Base-by-base conservation (phyloP, 2,888 invertebrate species). In the Cephus pygmeus region DNA sequence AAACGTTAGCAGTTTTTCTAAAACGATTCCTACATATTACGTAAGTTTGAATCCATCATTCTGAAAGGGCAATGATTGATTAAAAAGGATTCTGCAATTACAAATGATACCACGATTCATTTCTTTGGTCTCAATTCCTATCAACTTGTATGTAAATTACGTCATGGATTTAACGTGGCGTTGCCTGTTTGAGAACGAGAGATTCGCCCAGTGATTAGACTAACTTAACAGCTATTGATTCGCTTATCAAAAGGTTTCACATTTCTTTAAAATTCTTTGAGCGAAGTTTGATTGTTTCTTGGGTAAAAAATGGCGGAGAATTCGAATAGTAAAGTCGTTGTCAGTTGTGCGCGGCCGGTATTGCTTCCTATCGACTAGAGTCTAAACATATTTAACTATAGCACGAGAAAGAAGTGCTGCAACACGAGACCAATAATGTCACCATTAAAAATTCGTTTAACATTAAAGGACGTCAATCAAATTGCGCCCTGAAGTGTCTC, bases 261-360 rank as follows among this genome's bases (percentile, higher is more conserved):
- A 4, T 36, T 23, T 56, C 9, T 56, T 56, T 56, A 23, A 9
- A 56, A 56, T 56, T 56, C 56, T 83, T 88, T 88, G 88, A 90
- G 88, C 89, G 88, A 87, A 85, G 85, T 90, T 90, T 90, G 90
- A 90, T 90, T 90, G 88, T 88, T 79, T 76, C 81, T 83, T 81
- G 83, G 85, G 82, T 87, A 88, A 87, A 87, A 88, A 88, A 87
- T 84, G 83, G 85, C 86, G 84, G 81, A 86, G 80, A 85, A 86
- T 85, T 82, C 81, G 84, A 85, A 86, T 85, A 82, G 80, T 83
- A 84, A 84, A 83, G 83, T 90, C 88, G 88, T 90, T 90, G 88
- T 88, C 85, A 85, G 83, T 88, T 88, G 86, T 88, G 88, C 87
- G 87, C 87, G 87, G 87, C 87, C 86, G 85, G 86, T 89, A 88